Evolutionary conservation across 2,113 vertebrate genomes (phyloP), one percentile per base, ranked within the genome.

Genomic region (Onychostoma macrolepis): DNA sequence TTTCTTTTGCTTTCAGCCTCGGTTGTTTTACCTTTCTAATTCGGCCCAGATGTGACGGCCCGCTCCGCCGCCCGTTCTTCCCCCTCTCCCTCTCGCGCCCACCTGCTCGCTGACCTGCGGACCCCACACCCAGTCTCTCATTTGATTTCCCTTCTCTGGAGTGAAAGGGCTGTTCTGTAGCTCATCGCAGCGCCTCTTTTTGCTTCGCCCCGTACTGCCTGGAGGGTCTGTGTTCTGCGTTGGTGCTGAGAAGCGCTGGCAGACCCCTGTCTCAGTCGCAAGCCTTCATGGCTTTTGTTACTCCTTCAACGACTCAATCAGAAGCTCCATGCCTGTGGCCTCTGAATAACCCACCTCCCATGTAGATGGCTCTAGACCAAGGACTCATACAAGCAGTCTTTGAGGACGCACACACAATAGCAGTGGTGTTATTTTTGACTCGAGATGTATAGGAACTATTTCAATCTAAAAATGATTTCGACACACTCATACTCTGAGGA

Each of bases 91-190:
- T 89, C 93, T 92, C 90, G 91, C 89, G 92, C 94, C 94, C 94
- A 95, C 95, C 94, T 96, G 94, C 94, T 93, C 90, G 92, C 91
- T 94, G 93, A 95, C 94, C 94, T 80, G 69, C 76, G 85, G 91
- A 92, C 92, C 90, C 87, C 65, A 80, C 88, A 89, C 90, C 92
- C 92, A 92, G 91, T 89, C 90, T 93, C 92, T 92, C 93, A 92
- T 93, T 93, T 92, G 90, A 93, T 94, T 93, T 89, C 86, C 93
- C 90, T 93, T 91, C 88, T 90, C 92, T 90, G 88, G 89, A 95
- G 91, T 90, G 88, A 92, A 94, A 94, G 91, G 90, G 89, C 88
- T 88, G 90, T 86, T 93, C 93, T 94, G 94, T 94, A 84, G 89
- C 87, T 87, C 72, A 33, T 65, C 56, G 85, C 36, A 56, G 85